Conservation (phyloP, 2,113 vertebrate species). For the Diglossa brunneiventris region DNA sequence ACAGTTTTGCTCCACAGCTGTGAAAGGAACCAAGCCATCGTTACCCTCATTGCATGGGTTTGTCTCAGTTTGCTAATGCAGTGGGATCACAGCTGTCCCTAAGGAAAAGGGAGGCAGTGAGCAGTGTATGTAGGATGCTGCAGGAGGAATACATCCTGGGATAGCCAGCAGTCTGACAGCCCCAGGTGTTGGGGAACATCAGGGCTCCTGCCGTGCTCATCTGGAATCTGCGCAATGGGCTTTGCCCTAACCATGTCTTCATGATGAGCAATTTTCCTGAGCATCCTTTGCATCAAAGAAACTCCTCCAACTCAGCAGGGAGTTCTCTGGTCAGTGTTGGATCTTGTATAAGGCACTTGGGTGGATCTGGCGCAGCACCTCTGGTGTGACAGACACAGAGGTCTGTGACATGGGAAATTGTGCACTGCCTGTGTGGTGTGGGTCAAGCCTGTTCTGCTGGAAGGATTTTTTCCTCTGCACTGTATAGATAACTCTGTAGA, state of each 20-base stretch:
- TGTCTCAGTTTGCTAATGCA: rapidly evolving
- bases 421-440: not conserved
- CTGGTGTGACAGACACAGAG: not conserved
- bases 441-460: not conserved
- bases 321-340: not conserved
- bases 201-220: not conserved
- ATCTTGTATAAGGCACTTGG: not conserved
- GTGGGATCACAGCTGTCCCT: not conserved
- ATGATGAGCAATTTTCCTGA: not conserved
- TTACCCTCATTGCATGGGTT: not conserved
- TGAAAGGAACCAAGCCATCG: constrained; percentile 60
- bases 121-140: not conserved
- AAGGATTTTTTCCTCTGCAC: constrained; percentile 23
- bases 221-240: not conserved
- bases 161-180: not conserved
- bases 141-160: not conserved
- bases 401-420: rapidly evolving
- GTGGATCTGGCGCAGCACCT: not conserved
- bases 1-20: not conserved
- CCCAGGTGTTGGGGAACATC: not conserved
- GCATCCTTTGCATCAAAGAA: not conserved
- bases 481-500: constrained; percentile 17
- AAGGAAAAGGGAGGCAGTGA: not conserved
- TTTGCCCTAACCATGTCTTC: not conserved
- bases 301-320: not conserved